Evolutionary conservation across 2,113 vertebrate genomes (phyloP).

Genomic region (Crotalus horridus): DNA sequence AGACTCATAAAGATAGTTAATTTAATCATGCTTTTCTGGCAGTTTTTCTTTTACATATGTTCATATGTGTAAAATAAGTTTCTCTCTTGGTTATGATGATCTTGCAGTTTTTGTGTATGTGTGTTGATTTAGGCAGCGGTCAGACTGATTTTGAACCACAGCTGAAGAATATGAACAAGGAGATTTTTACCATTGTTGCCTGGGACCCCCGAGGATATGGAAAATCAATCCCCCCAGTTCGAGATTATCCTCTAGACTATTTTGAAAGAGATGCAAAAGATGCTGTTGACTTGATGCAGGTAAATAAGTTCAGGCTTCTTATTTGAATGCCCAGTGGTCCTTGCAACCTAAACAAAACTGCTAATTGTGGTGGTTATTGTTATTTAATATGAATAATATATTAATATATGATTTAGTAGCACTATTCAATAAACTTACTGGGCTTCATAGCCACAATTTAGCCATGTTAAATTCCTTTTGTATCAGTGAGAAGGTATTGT

Average conservation of each 20-base stretch:
- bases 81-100: background rate
- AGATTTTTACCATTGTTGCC: conserved; percentile 80
- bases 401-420: background rate
- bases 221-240: conserved; percentile 81
- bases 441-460: fast-evolving
- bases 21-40: background rate
- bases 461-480: background rate
- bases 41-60: background rate
- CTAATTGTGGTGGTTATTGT: background rate
- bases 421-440: background rate
- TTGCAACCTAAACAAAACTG: background rate
- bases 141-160: conserved; percentile 87
- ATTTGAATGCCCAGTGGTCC: background rate
- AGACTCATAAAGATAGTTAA: background rate
- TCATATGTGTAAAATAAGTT: background rate
- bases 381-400: background rate
- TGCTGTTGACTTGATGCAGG: conserved; percentile 88
- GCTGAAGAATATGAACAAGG: conserved; percentile 78
- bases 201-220: conserved; percentile 92
- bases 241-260: conserved; percentile 86
- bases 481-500: background rate
- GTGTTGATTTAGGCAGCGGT: conserved; percentile 71
- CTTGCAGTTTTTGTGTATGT: background rate
- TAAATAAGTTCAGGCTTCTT: conserved; percentile 38
- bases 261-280: conserved; percentile 90